phyloP scores from a whole-genome alignment of 2,113 vertebrate species.

The Lagopus leucura region DNA sequence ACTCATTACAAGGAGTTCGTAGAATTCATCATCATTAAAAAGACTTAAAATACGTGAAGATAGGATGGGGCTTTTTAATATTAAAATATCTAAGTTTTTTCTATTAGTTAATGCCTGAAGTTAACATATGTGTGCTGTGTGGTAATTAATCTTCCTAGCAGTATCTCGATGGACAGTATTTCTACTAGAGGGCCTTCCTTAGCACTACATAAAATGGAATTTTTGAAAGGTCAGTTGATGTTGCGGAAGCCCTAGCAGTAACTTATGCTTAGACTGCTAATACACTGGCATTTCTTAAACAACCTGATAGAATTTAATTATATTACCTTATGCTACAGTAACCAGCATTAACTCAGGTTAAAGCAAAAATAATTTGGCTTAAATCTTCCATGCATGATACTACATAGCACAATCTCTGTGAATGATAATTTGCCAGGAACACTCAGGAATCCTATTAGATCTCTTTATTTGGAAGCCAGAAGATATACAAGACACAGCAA shows the following conservation, averaged over 20 bases:
- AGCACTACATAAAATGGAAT: neutral
- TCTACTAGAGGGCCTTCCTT: neutral
- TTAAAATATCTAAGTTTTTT: neutral
- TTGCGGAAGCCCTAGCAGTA: neutral
- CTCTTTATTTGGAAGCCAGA: conserved; percentile 26
- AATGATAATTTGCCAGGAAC: conserved; percentile 26
- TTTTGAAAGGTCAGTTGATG: neutral
- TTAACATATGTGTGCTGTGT: neutral
- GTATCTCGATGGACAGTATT: neutral
- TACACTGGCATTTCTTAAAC: neutral
- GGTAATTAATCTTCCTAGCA: neutral
- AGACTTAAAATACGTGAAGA: neutral
- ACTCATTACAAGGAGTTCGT: neutral
- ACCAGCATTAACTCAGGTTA: neutral
- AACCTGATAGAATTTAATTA: neutral
- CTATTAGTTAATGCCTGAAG: neutral
- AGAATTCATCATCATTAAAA: neutral
- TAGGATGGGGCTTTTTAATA: neutral
- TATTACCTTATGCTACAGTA: neutral
- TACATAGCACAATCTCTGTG: neutral
- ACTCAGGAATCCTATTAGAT: conserved; percentile 7
- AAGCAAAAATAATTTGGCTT: conserved; percentile 19
- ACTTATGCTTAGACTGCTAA: neutral
- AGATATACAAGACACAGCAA: conserved; percentile 7
- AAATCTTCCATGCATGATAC: neutral